Conservation (phyloP, 2,888 invertebrate genomes). For the Synanthedon andrenaeformis region DNA sequence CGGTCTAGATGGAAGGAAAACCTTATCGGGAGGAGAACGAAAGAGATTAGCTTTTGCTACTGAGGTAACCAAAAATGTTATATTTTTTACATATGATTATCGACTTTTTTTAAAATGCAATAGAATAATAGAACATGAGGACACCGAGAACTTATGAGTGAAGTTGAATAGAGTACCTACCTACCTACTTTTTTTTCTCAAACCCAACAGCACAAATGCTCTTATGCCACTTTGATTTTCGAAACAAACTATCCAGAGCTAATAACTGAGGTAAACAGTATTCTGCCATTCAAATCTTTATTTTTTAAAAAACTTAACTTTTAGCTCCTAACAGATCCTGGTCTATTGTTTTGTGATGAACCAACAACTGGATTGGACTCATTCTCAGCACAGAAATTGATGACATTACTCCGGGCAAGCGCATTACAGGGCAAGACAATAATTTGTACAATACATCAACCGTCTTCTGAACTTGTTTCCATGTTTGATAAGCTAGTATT, state of each 20-base stretch:
- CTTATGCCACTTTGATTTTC: too few relatives aligned
- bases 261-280: too few relatives aligned
- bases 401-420: conserved; percentile 76
- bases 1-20: conserved; percentile 77
- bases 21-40: conserved; percentile 93
- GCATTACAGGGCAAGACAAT: conserved; percentile 86
- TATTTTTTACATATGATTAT: too few relatives aligned
- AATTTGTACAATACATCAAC: conserved; percentile 94
- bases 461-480: conserved; percentile 87
- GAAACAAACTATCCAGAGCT: too few relatives aligned
- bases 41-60: conserved; percentile 94
- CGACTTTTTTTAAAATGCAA: too few relatives aligned
- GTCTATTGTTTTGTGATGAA: conserved; percentile 94
- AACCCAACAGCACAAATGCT: too few relatives aligned
- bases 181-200: too few relatives aligned
- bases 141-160: too few relatives aligned
- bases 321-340: conserved; percentile 88
- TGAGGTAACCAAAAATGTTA: conserved; percentile 70
- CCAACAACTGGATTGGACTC: conserved; percentile 96
- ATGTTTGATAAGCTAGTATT: conserved; percentile 84
- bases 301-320: neutral
- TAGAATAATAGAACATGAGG: too few relatives aligned
- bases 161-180: too few relatives aligned
- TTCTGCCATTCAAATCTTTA: too few relatives aligned
- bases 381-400: conserved; percentile 89